phyloP scores from a whole-genome alignment of 2,113 vertebrate species.

The Maccullochella peelii region DNA sequence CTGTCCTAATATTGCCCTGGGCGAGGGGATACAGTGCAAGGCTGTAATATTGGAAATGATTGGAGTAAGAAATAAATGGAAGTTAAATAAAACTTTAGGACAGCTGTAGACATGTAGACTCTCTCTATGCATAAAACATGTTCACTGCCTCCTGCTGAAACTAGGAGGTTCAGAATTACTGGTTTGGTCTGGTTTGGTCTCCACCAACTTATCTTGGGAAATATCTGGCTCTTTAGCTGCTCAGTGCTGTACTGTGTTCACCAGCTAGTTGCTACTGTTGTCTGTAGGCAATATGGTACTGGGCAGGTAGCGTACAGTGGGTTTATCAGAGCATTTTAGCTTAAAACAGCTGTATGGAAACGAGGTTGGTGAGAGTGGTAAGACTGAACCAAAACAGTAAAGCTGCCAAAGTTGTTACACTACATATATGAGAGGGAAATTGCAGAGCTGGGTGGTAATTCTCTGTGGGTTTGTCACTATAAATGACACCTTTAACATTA shows the following conservation, averaged over 20 bases:
- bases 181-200: neutral
- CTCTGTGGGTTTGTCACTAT: neutral
- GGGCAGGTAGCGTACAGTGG: neutral
- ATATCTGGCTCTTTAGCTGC: neutral
- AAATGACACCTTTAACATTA: neutral
- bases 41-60: slow-evolving; percentile 69
- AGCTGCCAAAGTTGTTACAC: neutral
- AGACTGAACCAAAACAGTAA: neutral
- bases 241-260: neutral
- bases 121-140: slow-evolving; percentile 57
- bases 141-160: neutral
- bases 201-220: neutral
- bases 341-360: neutral
- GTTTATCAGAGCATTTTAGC: neutral
- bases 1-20: slow-evolving; percentile 73
- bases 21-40: slow-evolving; percentile 53
- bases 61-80: slow-evolving; percentile 52
- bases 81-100: slow-evolving; percentile 68
- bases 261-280: neutral
- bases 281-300: neutral
- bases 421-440: neutral
- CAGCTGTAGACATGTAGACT: slow-evolving; percentile 56
- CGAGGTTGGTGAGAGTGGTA: neutral
- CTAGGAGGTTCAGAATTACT: slow-evolving; percentile 20
- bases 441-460: neutral